phyloP scores from a whole-genome alignment of 2,113 vertebrate genomes.

The Bufo bufo region DNA sequence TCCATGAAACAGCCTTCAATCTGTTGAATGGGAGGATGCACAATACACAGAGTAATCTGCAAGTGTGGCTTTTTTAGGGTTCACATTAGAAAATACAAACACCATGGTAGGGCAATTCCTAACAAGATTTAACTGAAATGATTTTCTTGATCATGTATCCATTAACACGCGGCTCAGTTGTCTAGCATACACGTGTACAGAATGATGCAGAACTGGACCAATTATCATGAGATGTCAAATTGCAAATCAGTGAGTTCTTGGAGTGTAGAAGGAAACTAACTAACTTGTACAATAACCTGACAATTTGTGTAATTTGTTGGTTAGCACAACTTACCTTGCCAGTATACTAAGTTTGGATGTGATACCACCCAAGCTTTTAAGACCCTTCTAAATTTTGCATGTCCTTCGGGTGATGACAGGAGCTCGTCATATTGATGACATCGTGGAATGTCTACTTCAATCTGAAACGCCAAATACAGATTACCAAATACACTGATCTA shows the following conservation, averaged over 20 bases:
- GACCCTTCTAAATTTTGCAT: constrained; percentile 92
- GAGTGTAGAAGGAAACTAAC: neutral
- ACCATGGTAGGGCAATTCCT: neutral
- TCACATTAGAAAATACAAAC: neutral
- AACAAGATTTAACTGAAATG: too few species aligned
- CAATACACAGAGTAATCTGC: neutral
- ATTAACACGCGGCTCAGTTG: too few species aligned
- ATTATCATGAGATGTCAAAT: neutral
- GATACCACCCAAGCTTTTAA: constrained; percentile 98
- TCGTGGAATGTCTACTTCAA: constrained; percentile 98
- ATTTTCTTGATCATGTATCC: too few species aligned
- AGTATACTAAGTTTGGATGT: constrained; percentile 95
- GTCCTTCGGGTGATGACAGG: constrained; percentile 93
- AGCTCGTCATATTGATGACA: constrained; percentile 98
- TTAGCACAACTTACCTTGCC: constrained; percentile 78
- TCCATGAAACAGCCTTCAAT: too few species aligned
- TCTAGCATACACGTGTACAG: too few species aligned
- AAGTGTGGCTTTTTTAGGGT: neutral
- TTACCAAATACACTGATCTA: neutral
- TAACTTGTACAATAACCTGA: neutral
- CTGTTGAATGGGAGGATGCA: neutral
- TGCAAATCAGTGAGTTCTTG: neutral
- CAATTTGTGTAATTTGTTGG: neutral
- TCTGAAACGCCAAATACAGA: constrained; percentile 72
- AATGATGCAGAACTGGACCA: too few species aligned